phyloP scores from a whole-genome alignment of 1,140 invertebrate genomes.

The Brevipalpus yothersi region DNA sequence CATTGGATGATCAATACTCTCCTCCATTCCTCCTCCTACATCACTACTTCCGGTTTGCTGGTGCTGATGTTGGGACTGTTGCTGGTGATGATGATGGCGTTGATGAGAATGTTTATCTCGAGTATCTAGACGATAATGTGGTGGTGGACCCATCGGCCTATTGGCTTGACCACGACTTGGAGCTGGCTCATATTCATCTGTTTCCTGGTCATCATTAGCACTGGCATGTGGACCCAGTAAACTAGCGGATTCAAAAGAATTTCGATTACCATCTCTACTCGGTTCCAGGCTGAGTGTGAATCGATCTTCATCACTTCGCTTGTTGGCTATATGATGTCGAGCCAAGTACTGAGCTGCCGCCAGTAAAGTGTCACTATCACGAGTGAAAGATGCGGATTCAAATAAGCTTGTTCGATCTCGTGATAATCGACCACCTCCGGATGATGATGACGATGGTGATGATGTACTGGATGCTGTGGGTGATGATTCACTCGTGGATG shows the following conservation, averaged over 20 bases:
- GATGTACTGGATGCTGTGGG: not conserved
- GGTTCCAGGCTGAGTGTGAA: not conserved
- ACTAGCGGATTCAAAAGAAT: not conserved
- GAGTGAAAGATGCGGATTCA: not conserved
- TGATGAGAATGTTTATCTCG: not conserved
- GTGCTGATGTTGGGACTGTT: not conserved
- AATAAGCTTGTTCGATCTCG: not conserved
- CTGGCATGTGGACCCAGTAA: not conserved
- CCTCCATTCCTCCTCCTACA: too few relatives aligned
- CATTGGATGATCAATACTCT: not conserved
- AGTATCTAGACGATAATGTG: not conserved
- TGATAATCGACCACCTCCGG: not conserved
- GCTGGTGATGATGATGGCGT: not conserved
- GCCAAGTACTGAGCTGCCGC: not conserved
- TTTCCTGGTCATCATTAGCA: not conserved
- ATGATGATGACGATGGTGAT: not conserved
- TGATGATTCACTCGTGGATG: not conserved
- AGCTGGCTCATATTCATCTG: not conserved
- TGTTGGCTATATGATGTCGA: not conserved
- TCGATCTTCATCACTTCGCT: not conserved
- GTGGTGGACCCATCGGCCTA: too few relatives aligned
- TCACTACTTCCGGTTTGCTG: not conserved
- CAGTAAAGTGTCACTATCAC: not conserved
- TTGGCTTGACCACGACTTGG: not conserved
- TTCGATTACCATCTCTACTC: not conserved